Evolutionary conservation across 2,888 invertebrate genomes (phyloP).

Genomic region (Epinotia bilunana): DNA sequence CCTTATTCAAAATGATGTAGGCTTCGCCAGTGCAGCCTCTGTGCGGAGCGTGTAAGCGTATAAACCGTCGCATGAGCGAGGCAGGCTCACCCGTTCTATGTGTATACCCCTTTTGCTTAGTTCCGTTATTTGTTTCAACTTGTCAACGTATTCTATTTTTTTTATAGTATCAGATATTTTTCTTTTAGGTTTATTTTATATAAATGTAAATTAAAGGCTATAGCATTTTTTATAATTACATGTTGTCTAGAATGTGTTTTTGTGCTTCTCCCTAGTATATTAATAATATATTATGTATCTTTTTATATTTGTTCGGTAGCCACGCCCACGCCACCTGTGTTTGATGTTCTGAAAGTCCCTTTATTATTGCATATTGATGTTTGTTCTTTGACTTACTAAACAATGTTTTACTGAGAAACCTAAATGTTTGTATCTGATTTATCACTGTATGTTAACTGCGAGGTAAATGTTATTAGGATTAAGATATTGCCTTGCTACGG

Average conservation of each 20-base stretch:
- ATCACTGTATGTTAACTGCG: not conserved
- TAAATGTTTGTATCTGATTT: not conserved
- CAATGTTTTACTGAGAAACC: not conserved
- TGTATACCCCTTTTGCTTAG: constrained; percentile 12
- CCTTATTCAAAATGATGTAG: constrained; percentile 10
- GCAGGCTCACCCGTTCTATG: constrained; percentile 17
- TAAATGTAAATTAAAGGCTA: not conserved
- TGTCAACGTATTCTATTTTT: not conserved
- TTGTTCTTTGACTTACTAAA: not conserved
- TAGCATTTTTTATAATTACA: not conserved
- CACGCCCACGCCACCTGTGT: not conserved
- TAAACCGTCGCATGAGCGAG: constrained; percentile 32
- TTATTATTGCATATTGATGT: constrained; percentile 21
- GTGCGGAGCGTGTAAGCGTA: constrained; percentile 25
- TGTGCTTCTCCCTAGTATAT: constrained; percentile 9
- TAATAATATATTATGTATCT: not conserved
- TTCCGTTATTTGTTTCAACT: not conserved
- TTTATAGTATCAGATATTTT: not conserved
- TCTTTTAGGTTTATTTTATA: not conserved
- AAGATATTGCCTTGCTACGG: no score
- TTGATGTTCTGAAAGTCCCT: constrained; percentile 8
- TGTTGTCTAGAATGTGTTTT: constrained; percentile 16
- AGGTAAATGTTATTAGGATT: not conserved
- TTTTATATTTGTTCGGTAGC: not conserved
- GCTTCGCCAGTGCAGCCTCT: not conserved